phyloP scores from a whole-genome alignment of 2,113 vertebrate genomes.

The Machaerirhynchus nigripectus region DNA sequence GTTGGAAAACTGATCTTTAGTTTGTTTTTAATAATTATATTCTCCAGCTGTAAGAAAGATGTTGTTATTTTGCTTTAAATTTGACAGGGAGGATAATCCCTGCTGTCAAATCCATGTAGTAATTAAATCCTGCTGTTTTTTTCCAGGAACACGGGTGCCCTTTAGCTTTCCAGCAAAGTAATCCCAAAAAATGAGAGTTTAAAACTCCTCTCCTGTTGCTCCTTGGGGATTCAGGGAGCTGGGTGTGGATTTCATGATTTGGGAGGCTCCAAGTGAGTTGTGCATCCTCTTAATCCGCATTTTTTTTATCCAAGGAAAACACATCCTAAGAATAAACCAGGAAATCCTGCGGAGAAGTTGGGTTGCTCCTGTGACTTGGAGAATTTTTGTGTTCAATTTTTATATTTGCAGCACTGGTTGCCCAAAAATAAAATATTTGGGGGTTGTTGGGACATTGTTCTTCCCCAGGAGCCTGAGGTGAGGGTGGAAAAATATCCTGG shows the following conservation, averaged over 20 bases:
- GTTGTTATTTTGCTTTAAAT: not conserved
- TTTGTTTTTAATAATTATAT: too few species aligned
- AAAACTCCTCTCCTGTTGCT: not conserved
- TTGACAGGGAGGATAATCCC: not conserved
- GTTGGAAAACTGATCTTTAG: not conserved
- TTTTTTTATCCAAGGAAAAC: not conserved
- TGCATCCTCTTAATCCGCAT: not conserved
- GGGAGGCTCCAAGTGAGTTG: not conserved
- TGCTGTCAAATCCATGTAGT: not conserved
- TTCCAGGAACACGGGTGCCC: not conserved
- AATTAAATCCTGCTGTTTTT: not conserved
- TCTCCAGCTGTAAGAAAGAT: not conserved
- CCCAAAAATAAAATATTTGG: not conserved
- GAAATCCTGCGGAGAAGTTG: not conserved
- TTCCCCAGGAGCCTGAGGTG: too few species aligned
- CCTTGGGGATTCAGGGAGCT: not conserved
- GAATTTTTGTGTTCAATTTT: not conserved
- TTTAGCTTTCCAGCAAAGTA: not conserved
- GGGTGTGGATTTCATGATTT: not conserved
- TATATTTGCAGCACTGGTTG: not conserved
- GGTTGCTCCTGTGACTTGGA: not conserved
- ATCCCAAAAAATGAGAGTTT: rapidly evolving
- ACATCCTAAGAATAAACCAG: rapidly evolving
- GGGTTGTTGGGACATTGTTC: not conserved
- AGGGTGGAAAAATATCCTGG: not conserved